Conservation (phyloP, 2,113 vertebrate species). For the Eurypyga helias region DNA sequence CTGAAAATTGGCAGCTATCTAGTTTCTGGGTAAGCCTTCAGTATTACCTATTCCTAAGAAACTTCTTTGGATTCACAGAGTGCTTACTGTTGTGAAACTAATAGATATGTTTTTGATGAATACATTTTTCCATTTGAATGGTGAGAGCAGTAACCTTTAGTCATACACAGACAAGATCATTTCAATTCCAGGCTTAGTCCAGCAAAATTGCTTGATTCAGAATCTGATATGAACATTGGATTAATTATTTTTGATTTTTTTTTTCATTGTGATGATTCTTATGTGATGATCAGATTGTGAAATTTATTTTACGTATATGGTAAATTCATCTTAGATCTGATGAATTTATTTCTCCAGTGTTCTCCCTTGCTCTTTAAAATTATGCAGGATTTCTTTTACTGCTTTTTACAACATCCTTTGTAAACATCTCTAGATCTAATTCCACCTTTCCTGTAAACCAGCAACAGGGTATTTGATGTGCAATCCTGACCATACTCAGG, state of each 20-base stretch:
- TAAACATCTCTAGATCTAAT: not conserved
- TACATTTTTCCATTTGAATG: slow-evolving; percentile 24
- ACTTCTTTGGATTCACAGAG: slow-evolving; percentile 43
- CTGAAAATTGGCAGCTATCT: slow-evolving; percentile 14
- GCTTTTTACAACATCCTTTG: not conserved
- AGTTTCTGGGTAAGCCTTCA: not conserved
- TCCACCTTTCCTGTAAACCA: not conserved
- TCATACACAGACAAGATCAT: slow-evolving; percentile 27
- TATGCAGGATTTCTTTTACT: not conserved
- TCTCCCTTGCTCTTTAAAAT: not conserved
- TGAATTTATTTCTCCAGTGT: not conserved
- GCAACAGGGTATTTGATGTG: not conserved
- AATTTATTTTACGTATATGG: not conserved
- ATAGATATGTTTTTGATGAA: slow-evolving; percentile 38
- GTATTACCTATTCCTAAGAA: slow-evolving; percentile 15
- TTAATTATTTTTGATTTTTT: slow-evolving; percentile 25
- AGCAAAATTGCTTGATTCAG: slow-evolving; percentile 12
- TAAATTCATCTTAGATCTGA: not conserved
- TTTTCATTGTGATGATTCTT: not conserved
- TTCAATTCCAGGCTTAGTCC: slow-evolving; percentile 40
- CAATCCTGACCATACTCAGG: not conserved
- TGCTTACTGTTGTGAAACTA: slow-evolving; percentile 36
- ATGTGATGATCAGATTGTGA: not conserved
- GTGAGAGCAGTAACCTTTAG: slow-evolving; percentile 28
- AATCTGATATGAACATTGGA: not conserved